phyloP scores from a whole-genome alignment of 2,888 invertebrate species.

The Hirudinaria manillensis region DNA sequence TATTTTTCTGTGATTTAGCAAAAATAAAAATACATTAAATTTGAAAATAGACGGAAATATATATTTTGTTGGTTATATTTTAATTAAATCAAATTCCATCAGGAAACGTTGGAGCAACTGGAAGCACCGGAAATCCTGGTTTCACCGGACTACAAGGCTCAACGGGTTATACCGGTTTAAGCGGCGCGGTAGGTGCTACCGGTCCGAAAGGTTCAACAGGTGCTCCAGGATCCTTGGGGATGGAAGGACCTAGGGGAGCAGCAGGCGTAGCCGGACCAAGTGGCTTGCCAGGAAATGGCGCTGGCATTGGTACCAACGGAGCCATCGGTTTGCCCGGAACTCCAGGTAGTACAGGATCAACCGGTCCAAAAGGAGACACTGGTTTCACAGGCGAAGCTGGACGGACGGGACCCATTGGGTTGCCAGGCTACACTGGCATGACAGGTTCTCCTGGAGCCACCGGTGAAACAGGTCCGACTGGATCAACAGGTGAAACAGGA shows the following conservation, averaged over 20 bases:
- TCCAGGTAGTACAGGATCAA: background rate
- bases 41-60: no score
- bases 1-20: no score
- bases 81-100: no score
- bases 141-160: background rate
- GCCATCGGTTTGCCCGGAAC: slow-evolving; percentile 6
- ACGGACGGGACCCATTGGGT: slow-evolving; percentile 23
- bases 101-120: slow-evolving; percentile 34
- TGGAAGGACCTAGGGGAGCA: background rate
- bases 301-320: slow-evolving; percentile 6
- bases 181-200: background rate
- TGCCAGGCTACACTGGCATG: slow-evolving; percentile 29
- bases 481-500: slow-evolving; percentile 30
- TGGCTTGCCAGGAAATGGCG: slow-evolving; percentile 7
- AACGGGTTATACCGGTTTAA: slow-evolving; percentile 21
- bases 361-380: background rate
- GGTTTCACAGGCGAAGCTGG: slow-evolving; percentile 28
- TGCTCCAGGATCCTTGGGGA: slow-evolving; percentile 25
- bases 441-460: slow-evolving; percentile 21
- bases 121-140: slow-evolving; percentile 18
- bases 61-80: no score
- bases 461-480: slow-evolving; percentile 31
- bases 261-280: slow-evolving; percentile 8
- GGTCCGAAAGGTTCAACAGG: slow-evolving; percentile 23
- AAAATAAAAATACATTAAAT: no score